Conservation (phyloP, 2,113 vertebrate genomes). For the Dicaeum eximium region DNA sequence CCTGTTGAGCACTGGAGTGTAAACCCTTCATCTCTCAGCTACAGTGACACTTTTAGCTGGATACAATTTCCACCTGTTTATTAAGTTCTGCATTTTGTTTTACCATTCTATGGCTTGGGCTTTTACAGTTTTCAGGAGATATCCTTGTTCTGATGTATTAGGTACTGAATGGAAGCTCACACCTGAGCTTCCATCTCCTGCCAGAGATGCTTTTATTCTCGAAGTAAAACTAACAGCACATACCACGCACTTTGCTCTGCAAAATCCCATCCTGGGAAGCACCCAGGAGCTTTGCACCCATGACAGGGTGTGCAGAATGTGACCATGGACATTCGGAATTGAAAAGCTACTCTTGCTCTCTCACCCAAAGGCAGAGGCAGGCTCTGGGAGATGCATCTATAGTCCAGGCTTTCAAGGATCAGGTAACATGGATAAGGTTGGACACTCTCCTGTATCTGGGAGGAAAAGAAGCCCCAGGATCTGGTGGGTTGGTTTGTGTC, state of each 20-base stretch:
- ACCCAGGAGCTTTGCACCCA: neutral
- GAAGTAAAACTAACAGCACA: neutral
- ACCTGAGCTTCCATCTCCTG: neutral
- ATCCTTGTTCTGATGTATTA: neutral
- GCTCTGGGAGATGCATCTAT: accelerated
- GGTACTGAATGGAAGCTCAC: neutral
- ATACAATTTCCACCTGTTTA: neutral
- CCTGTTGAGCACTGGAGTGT: neutral
- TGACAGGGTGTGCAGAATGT: neutral
- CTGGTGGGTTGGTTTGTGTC: neutral
- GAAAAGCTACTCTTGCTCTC: neutral
- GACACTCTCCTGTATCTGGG: neutral
- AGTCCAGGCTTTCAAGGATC: neutral
- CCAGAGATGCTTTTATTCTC: neutral
- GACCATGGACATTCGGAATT: neutral
- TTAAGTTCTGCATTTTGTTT: neutral
- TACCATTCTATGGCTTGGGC: neutral
- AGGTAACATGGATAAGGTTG: accelerated
- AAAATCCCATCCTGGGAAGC: neutral
- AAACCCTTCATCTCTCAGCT: neutral
- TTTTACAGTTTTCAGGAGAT: neutral
- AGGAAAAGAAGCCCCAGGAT: neutral
- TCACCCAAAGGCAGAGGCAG: neutral
- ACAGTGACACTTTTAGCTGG: neutral
- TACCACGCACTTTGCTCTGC: neutral